A percentile compares a stretch with the other conserved stretches of the same genome.
Evolutionary conservation across 2,113 vertebrate genomes (phyloP).

Genomic region (Vidua macroura): DNA sequence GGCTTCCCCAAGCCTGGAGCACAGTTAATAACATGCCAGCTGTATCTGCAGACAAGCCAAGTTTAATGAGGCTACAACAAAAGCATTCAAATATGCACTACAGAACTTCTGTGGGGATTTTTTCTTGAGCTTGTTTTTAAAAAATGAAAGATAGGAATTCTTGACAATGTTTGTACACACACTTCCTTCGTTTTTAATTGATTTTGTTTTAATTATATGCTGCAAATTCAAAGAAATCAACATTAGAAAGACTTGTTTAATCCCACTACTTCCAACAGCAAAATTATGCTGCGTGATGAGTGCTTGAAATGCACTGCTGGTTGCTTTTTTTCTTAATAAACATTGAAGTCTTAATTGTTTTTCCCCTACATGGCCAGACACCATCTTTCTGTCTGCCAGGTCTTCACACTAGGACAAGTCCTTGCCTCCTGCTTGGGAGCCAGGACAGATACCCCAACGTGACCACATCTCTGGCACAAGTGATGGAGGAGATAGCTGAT

Average conservation of each 20-base stretch:
- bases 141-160: conserved; percentile 27
- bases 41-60: conserved; percentile 73
- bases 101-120: conserved; percentile 59
- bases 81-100: conserved; percentile 67
- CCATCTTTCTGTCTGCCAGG: conserved; percentile 2
- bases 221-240: conserved; percentile 3
- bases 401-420: background rate
- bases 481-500: background rate
- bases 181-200: background rate
- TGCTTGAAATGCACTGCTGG: conserved; percentile 40
- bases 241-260: conserved; percentile 17
- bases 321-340: conserved; percentile 52
- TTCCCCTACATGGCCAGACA: background rate
- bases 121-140: conserved; percentile 20
- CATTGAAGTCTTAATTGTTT: conserved; percentile 40
- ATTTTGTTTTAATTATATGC: background rate
- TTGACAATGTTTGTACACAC: conserved; percentile 7
- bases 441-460: rapidly evolving
- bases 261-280: conserved; percentile 26
- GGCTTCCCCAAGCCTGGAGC: conserved; percentile 69
- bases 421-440: background rate
- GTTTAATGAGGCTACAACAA: conserved; percentile 74
- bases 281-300: conserved; percentile 21
- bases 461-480: background rate
- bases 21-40: conserved; percentile 71